These are phyloP conservation scores for Agriotes lineatus DNA, from an alignment of 2,888 invertebrate genomes.

Conservation along the genomic window DNA sequence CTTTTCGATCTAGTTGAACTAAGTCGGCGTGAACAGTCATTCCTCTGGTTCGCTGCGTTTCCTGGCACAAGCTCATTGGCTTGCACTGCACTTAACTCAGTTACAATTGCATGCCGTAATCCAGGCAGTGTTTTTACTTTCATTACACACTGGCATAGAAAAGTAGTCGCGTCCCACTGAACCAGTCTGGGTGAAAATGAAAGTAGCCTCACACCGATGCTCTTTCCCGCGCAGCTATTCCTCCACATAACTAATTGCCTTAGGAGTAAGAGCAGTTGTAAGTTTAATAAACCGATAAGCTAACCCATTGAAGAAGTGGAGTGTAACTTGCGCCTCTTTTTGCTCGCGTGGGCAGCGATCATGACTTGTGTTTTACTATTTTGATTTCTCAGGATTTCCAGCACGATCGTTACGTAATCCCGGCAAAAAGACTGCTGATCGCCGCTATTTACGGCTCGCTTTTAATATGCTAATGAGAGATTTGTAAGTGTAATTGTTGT, in stretches of 20 bases:
- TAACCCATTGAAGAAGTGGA: conserved; percentile 1
- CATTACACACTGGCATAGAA: conserved; percentile 46
- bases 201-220: conserved; percentile 39
- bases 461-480: too few relatives aligned
- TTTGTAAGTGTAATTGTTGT: too few relatives aligned
- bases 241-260: not conserved
- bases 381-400: not conserved
- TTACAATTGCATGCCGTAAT: not conserved
- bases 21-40: too few relatives aligned
- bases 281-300: not conserved
- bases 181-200: conserved; percentile 53
- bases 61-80: too few relatives aligned
- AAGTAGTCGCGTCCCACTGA: conserved; percentile 50
- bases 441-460: not conserved
- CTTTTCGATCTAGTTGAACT: too few relatives aligned
- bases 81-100: too few relatives aligned
- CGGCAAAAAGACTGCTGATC: not conserved
- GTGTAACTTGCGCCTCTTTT: not conserved
- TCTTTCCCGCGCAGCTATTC: not conserved
- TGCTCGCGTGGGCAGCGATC: not conserved
- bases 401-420: not conserved
- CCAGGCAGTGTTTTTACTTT: conserved; percentile 31
- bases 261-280: not conserved
- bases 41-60: too few relatives aligned
- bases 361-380: not conserved